A percentile compares a stretch with the other conserved stretches of the same genome.
phyloP scores from a whole-genome alignment of 1,140 invertebrate species.

The Eriocheir sinensis region DNA sequence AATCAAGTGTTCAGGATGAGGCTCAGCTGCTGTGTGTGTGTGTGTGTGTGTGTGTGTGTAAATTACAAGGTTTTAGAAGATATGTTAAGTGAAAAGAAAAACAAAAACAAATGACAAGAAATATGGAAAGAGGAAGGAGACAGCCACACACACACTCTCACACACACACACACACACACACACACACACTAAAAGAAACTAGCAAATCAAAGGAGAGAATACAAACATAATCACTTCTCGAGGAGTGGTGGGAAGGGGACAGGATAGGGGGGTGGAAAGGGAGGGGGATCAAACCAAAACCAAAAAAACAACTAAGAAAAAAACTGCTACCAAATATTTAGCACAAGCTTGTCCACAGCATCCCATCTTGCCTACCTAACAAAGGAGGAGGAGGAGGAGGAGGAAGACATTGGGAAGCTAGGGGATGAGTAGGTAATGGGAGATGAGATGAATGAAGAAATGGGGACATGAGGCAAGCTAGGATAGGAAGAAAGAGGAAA shows the following conservation, averaged over 20 bases:
- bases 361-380: not conserved
- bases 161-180: not conserved
- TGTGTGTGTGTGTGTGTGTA: not conserved
- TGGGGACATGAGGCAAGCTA: not conserved
- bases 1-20: too few relatives aligned
- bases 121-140: not conserved
- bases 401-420: too few relatives aligned
- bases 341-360: not conserved
- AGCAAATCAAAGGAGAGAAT: not conserved
- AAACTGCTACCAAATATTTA: too few relatives aligned
- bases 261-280: too few relatives aligned
- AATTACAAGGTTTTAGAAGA: not conserved
- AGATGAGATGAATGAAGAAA: too few relatives aligned
- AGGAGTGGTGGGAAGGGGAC: too few relatives aligned
- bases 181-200: not conserved
- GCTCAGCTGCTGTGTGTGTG: too few relatives aligned
- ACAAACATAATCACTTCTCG: too few relatives aligned
- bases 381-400: conserved; percentile 1
- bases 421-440: not conserved
- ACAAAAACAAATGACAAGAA: not conserved
- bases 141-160: not conserved
- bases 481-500: not conserved
- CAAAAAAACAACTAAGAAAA: not conserved
- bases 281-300: not conserved
- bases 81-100: too few relatives aligned